Base-by-base conservation (phyloP, 2,113 vertebrate species). In the Chionis minor region DNA sequence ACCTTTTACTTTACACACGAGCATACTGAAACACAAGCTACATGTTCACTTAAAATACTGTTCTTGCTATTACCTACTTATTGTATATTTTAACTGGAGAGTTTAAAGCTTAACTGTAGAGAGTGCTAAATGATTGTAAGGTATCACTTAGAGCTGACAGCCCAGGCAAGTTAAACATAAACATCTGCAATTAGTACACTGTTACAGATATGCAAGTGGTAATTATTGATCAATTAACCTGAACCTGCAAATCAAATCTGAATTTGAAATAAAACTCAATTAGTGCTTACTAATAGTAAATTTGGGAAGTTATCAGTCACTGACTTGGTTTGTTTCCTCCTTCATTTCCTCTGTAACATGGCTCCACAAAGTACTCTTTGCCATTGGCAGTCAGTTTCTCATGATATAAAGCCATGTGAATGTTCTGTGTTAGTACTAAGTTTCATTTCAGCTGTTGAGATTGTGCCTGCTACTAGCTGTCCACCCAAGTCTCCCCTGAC, bases 211-310 rank as follows among this genome's bases (percentile, higher is more conserved):
- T 1, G 8, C 66, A 96, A 84, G 86, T 71, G 12, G 69, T 85
- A 94, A 94, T 94, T 96, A 95, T 8, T 28, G 52, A 87, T 86
- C 83, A 90, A 96, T 92, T 95, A 92, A 92, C 55, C 16, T 28
- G 27, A 93, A 91, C 38, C 75, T 88, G 80, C 61, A 84, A 91
- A 95, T 95, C 91, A 95, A 91, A 92, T 54, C 52, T 49, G 40
- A 74, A 71, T 91, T 49, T 49, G 47, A 93, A 92, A 65, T 88
- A 81, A 83, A 92, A 92, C 88, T 93, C 92, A 97, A 95, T 97
- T 96, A 87, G 42, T 65, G 77, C 59, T 91, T 74, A 86, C 40
- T 95, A 95, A 87, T 32, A 90, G 52, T 35, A 74, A 88, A 78
- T 81, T 63, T 47, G 63, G 77, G 55, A 86, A 91, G 55, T 74